Evolutionary conservation across 2,797 vertebrate species (phyloP), one percentile per base, ranked within the genome.

Genomic region (Tapera naevia): DNA sequence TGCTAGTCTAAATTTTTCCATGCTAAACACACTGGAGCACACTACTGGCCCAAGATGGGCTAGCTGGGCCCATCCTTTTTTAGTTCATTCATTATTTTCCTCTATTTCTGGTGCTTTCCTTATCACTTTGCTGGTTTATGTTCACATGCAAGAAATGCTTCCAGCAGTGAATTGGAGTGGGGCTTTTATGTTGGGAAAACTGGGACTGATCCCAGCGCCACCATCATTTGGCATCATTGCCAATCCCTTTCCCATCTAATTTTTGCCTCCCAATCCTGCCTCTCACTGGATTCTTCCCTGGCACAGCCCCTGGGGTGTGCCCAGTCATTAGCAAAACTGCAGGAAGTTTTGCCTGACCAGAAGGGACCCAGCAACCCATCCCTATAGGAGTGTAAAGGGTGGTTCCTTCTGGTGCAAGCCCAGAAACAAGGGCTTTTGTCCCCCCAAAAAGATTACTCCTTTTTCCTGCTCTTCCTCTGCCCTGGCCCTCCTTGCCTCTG

Each of bases 81-180:
- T 37, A 39, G 79, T 70, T 80, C 82, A 43, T 5, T 87, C 19
- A 21, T 13, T 28, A 50, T 76, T 92, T n/a, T 22, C 53, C 51
- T 50, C 86, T 70, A 9, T 18, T 50, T 79, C 35, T 67, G 91
- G 86, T 91, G 83, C 93, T 91, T 92, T 84, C 50, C 60, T 57
- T 84, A 56, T 57, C 18, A 58, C 43, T 60, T 89, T 51, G 19
- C 74, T 46, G n/a, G 27, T 60, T 90, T 80, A 72, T 91, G 30
- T 45, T 61, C 56, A 69, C 76, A 91, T 17, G 23, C 43, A 94
- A 82, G 69, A 86, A 88, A 92, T 92, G 86, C 92, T 95, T 96
- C 91, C 89, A 94, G 89, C 73, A 92, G 83, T 57, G 76, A 94
- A 81, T 83, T 94, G 87, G 89, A 89, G 64, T 80, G 18, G 19